Evolutionary conservation across 1,140 invertebrate species (phyloP).

Genomic region (Pararge aegeria): DNA sequence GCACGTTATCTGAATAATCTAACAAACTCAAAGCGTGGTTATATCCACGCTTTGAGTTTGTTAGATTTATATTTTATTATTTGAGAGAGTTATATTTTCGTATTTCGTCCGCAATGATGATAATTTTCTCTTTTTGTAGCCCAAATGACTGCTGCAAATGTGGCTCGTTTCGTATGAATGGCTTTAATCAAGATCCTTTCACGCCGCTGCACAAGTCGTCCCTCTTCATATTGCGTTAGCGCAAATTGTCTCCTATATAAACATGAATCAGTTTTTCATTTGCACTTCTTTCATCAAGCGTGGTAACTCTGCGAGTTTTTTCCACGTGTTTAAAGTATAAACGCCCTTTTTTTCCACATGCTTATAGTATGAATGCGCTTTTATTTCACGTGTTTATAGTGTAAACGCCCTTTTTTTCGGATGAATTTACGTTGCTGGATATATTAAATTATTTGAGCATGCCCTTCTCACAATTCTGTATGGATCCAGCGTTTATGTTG

Average conservation of each 20-base stretch:
- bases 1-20: neutral
- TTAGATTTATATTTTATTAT: too few species aligned
- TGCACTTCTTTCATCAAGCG: conserved; percentile 24
- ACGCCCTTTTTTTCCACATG: neutral
- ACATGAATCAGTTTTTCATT: conserved; percentile 31
- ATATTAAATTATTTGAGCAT: neutral
- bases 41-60: too few species aligned
- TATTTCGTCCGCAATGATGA: conserved; percentile 18
- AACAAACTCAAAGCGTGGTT: conserved; percentile 1
- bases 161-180: conserved; percentile 43
- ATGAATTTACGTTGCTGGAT: neutral
- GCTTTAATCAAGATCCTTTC: conserved; percentile 46
- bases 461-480: neutral
- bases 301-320: neutral
- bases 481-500: neutral
- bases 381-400: neutral
- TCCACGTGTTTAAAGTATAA: neutral
- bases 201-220: conserved; percentile 25
- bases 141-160: conserved; percentile 35
- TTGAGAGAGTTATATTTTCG: conserved; percentile 6
- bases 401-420: neutral
- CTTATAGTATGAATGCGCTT: neutral
- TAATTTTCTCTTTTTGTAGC: conserved; percentile 34
- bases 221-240: conserved; percentile 22
- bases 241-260: conserved; percentile 30